Conservation (phyloP, 2,113 vertebrate species). For the Burhinus oedicnemus region DNA sequence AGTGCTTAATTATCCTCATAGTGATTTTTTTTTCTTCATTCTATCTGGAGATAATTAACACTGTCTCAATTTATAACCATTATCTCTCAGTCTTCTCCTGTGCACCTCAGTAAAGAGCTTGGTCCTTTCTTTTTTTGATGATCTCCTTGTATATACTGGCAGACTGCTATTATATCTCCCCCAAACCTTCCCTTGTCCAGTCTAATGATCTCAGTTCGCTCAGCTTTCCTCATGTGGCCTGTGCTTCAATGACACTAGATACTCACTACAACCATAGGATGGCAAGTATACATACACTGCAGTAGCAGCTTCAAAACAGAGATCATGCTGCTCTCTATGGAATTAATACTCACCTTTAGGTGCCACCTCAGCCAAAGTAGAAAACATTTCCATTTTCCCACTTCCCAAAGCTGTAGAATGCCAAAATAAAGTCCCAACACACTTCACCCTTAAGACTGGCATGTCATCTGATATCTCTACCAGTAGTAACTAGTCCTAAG, state of each 20-base stretch:
- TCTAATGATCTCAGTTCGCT: not conserved
- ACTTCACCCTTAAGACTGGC: not conserved
- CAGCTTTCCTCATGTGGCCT: not conserved
- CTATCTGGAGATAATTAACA: not conserved
- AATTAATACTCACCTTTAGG: not conserved
- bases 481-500: not conserved
- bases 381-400: not conserved
- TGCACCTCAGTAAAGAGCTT: not conserved
- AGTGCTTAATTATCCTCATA: not conserved
- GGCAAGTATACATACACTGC: not conserved
- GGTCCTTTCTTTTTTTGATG: not conserved
- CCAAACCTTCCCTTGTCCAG: not conserved
- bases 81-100: not conserved
- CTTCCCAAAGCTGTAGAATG: not conserved
- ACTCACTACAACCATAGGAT: no score
- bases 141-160: not conserved
- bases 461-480: not conserved
- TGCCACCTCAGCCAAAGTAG: not conserved
- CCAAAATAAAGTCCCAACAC: not conserved
- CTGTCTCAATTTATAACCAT: not conserved
- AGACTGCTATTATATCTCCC: not conserved
- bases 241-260: not conserved
- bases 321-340: accelerated
- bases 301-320: not conserved
- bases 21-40: not conserved